Base-by-base conservation (phyloP, 1,140 invertebrate species). In the Matsumurasca onukii region DNA sequence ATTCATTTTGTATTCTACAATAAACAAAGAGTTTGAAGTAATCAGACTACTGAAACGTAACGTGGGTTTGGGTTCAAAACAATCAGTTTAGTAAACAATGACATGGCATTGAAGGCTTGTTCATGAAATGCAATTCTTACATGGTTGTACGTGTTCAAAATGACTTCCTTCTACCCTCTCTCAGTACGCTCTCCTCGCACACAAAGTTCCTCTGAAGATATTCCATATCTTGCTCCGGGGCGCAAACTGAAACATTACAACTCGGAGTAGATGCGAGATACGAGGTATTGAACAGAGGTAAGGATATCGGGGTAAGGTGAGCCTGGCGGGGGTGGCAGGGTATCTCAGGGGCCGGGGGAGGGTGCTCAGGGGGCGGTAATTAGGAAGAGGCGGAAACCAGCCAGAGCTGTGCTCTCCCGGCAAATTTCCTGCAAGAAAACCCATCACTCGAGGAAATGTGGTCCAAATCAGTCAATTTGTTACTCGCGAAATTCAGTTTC, bases 391-490 rank as follows among this genome's bases (percentile, higher is more conserved):
- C 61, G 45, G 55, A 59, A 59, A 59, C 55, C 55, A 29, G 55
- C 5, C 55, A 25, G 55, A 59, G 24, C 55, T 59, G 15, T 24
- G 55, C 55, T 59, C 55, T 39, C 55, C 55, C 55, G 55, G 55
- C 55, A 59, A 62, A 65, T 69, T 69, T 69, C 68, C 68, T 69
- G 68, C 62, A 63, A 64, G 59, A 69, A 63, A 69, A 69, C 27
- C 61, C 68, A 63, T 69, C 68, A 69, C 45, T 52, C 34, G 57
- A 63, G 68, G 68, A 69, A 69, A 64, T 64, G 55, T 57, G 34
- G 27, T 69, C 55, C 68, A 30, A 63, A 69, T 69, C 68, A 69
- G 68, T 65, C 68, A 69, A 69, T 69, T 69, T 69, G 59, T 52
- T 57, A 52, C 31, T 39, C 55, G 59, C 45, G 65, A 69, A 59